Conservation (phyloP, 2,888 invertebrate species). For the Quadriops clusia region DNA sequence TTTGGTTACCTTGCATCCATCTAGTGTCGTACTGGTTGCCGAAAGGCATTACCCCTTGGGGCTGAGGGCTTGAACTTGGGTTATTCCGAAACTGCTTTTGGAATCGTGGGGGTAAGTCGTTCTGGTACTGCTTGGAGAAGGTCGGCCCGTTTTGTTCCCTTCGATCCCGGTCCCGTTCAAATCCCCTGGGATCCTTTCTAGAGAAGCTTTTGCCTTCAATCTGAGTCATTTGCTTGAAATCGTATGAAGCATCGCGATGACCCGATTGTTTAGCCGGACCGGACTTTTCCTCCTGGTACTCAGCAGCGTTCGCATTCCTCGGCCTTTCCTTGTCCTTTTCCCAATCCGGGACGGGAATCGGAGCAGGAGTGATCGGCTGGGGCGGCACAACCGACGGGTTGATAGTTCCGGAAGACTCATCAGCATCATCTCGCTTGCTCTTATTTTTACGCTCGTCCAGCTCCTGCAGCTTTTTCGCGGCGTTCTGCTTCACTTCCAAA, state of each 20-base stretch:
- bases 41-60: slow-evolving; percentile 14
- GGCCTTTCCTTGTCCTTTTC: slow-evolving; percentile 35
- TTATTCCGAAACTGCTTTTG: slow-evolving; percentile 49
- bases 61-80: slow-evolving; percentile 26
- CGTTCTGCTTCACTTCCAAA: slow-evolving; percentile 47
- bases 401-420: slow-evolving; percentile 36
- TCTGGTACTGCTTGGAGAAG: slow-evolving; percentile 65
- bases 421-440: slow-evolving; percentile 41
- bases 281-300: slow-evolving; percentile 10
- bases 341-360: slow-evolving; percentile 43
- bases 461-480: slow-evolving; percentile 55
- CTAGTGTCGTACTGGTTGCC: slow-evolving; percentile 24
- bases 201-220: slow-evolving; percentile 35
- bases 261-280: slow-evolving; percentile 6
- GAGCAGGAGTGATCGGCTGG: slow-evolving; percentile 36
- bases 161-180: slow-evolving; percentile 29
- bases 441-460: slow-evolving; percentile 52
- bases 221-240: slow-evolving; percentile 34
- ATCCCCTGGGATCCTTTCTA: slow-evolving; percentile 26
- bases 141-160: slow-evolving; percentile 33
- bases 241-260: slow-evolving; percentile 13
- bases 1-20: slow-evolving; percentile 20
- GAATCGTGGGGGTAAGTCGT: slow-evolving; percentile 76
- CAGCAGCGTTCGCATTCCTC: slow-evolving; percentile 1
- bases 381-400: slow-evolving; percentile 34